Conservation (phyloP, 1,140 invertebrate genomes). For the Zaprionus nigranus region DNA sequence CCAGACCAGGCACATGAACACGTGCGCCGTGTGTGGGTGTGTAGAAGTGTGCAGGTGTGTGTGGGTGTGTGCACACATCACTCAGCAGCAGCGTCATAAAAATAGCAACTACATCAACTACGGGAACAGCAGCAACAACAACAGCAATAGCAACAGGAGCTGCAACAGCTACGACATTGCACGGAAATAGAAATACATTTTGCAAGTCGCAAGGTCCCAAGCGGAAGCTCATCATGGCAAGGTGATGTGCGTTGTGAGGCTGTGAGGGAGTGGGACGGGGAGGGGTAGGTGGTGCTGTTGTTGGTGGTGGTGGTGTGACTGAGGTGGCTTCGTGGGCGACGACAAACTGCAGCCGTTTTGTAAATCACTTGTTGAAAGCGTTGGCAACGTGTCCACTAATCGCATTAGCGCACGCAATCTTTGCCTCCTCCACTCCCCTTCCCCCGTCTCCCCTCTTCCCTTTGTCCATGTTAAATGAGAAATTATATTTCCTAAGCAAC, state of each 20-base stretch:
- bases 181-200: constrained; percentile 71
- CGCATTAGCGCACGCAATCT: constrained; percentile 33
- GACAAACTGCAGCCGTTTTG: constrained; percentile 25
- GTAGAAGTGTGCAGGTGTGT: not conserved
- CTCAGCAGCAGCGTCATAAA: constrained; percentile 7
- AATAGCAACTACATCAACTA: constrained; percentile 4
- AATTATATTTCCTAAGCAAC: constrained; percentile 26
- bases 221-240: not conserved
- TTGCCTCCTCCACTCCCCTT: not conserved
- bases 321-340: not conserved
- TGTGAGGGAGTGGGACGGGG: too few relatives aligned
- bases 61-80: constrained; percentile 6
- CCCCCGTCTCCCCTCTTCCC: not conserved
- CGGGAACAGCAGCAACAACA: not conserved
- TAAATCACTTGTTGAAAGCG: constrained; percentile 33
- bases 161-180: constrained; percentile 14
- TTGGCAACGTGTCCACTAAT: constrained; percentile 50
- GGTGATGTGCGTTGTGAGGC: not conserved
- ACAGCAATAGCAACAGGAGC: constrained; percentile 7
- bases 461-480: not conserved
- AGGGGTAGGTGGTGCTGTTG: not conserved
- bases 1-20: not conserved
- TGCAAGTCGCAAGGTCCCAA: constrained; percentile 2
- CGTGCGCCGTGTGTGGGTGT: not conserved
- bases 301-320: not conserved